These are phyloP conservation scores for Phalacrocorax pelagicus DNA, from an alignment of 2,113 vertebrate genomes.

Conservation along the genomic window DNA sequence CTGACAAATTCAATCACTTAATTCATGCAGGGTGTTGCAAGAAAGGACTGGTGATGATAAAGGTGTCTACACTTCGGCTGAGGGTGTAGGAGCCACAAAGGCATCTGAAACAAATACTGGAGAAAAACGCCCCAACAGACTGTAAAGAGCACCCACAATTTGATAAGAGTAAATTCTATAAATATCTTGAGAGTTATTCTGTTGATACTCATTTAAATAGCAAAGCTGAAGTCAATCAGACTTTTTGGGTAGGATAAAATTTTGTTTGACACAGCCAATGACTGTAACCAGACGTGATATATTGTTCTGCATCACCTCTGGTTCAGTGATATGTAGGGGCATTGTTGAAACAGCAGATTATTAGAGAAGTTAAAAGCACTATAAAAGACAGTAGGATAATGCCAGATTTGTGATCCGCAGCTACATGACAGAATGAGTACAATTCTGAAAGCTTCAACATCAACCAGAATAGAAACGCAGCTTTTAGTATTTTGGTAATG, in stretches of 20 bases:
- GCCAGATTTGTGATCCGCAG: conserved; percentile 16
- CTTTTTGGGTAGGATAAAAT: background rate
- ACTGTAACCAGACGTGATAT: background rate
- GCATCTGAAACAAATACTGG: background rate
- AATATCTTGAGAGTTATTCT: background rate
- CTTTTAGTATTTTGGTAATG: background rate
- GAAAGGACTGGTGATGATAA: background rate
- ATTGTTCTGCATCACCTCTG: background rate
- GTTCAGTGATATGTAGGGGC: background rate
- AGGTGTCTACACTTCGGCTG: background rate
- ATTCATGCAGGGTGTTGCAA: background rate
- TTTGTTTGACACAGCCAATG: background rate
- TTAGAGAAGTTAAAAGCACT: conserved; percentile 13
- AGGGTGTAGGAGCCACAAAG: background rate
- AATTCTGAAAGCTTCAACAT: conserved; percentile 39
- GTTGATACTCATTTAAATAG: background rate
- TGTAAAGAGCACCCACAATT: background rate
- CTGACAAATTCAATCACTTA: background rate
- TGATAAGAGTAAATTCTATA: background rate
- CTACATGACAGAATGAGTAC: conserved; percentile 48
- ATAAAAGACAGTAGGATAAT: conserved; percentile 7
- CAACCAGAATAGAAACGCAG: background rate
- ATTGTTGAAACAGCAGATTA: conserved; percentile 39
- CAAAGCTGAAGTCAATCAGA: background rate
- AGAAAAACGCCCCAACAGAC: background rate